phyloP scores from a whole-genome alignment of 2,888 invertebrate species.

The Hofmannophila pseudospretella region DNA sequence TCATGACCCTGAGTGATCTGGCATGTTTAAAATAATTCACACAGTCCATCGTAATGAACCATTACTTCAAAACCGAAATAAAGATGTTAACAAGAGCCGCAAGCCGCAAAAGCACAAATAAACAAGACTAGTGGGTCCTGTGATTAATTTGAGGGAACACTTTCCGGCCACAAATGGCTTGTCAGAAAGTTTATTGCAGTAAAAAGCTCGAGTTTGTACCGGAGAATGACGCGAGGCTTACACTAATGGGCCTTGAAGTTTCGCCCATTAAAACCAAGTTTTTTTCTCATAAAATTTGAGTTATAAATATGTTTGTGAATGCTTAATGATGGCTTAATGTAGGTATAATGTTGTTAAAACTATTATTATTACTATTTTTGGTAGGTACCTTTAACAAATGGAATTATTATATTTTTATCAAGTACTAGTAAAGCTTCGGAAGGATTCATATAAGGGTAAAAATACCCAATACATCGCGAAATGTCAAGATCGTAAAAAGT shows the following conservation, averaged over 20 bases:
- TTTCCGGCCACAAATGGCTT: constrained; percentile 65
- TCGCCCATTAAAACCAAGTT: constrained; percentile 50
- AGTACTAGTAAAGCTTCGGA: no score
- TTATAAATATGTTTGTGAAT: constrained; percentile 21
- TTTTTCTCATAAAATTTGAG: constrained; percentile 35
- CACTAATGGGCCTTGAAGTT: constrained; percentile 63
- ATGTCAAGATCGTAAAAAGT: no score
- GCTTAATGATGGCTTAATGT: not conserved
- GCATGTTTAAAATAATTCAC: no score
- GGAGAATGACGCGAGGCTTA: constrained; percentile 62
- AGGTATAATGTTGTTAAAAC: no score
- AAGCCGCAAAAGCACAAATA: constrained; percentile 29
- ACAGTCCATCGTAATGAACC: not conserved
- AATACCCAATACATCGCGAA: no score
- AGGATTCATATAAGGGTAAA: no score
- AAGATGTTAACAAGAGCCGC: constrained; percentile 53
- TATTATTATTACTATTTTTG: no score
- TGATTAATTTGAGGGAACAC: constrained; percentile 67
- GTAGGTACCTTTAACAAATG: no score
- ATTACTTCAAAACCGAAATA: constrained; percentile 15
- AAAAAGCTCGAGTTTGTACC: constrained; percentile 62
- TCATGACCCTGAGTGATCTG: no score
- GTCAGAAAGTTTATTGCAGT: constrained; percentile 72
- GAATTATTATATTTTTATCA: no score
- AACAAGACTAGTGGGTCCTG: constrained; percentile 52